Evolutionary conservation across 2,888 invertebrate genomes (phyloP), one percentile per base, ranked within the genome.

Genomic region (Phyllotreta striolata): DNA sequence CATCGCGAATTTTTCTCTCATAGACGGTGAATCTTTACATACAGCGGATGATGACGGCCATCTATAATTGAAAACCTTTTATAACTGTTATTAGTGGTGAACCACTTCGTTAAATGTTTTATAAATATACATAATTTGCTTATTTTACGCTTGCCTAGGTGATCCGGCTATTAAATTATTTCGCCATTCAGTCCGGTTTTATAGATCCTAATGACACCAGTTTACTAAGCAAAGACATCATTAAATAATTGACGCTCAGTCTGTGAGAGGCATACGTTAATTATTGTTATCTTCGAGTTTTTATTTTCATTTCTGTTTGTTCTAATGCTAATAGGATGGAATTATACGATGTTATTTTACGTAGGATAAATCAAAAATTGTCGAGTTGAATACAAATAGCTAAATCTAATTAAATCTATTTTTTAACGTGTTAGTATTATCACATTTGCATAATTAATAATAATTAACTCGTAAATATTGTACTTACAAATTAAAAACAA

Each of bases 21-120:
- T n/a, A 60, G 44, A 54, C 44, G 34, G 24, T n/a, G 60, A 60
- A 38, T 60, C 52, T 60, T 54, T 24, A 52, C 57, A 56, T 61
- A 56, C 56, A 60, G 56, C 62, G 62, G 60, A 54, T 63, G 63
- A 66, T 65, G 64, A 61, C 62, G 51, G 64, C 55, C 58, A 55
- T 64, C 66, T 67, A 66, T 68, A 68, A 68, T 68, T 68, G 68
- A 70, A 68, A 64, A 57, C 66, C 66, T 62, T 67, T 66, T 70
- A 70, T 70, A 68, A 68, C 70, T 66, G 67, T 70, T 70, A 70
- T 68, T 70, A 68, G 60, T 57, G 46, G 49, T 62, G 54, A 66
- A 67, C 70, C 65, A 66, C 65, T 66, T 66, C 54, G 66, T 66
- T 66, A 68, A 70, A 67, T 66, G 68, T 70, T 70, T 67, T 63